These are phyloP conservation scores for Nomada ruficornis DNA, from an alignment of 2,888 invertebrate genomes.

Conservation along the genomic window DNA sequence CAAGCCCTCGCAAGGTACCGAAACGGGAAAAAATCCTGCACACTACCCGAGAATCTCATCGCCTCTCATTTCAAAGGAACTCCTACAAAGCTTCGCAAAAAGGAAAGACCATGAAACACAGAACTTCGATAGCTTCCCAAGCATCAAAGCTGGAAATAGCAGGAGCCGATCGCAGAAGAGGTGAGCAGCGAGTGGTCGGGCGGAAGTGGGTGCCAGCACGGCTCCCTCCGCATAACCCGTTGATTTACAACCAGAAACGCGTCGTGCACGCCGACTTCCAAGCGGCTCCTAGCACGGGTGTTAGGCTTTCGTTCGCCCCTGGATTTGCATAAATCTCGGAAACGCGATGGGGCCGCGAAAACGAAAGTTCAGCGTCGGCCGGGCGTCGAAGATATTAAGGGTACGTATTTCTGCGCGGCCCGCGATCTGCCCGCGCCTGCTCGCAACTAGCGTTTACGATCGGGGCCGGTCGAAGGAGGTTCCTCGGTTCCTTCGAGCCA, in stretches of 20 bases:
- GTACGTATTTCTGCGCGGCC: slow-evolving; percentile 41
- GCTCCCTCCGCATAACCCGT: slow-evolving; percentile 74
- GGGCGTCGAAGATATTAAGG: slow-evolving; percentile 54
- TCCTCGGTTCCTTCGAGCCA: slow-evolving; percentile 36
- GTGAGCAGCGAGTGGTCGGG: slow-evolving; percentile 49
- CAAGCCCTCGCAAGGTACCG: no score
- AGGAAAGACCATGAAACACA: neutral
- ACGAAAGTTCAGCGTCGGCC: slow-evolving; percentile 78
- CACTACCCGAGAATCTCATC: no score
- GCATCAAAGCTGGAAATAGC: neutral
- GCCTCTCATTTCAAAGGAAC: no score
- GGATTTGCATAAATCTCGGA: slow-evolving; percentile 81
- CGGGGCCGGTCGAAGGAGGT: slow-evolving; percentile 41
- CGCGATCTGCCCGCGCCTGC: neutral
- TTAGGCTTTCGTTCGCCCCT: slow-evolving; percentile 53
- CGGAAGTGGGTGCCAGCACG: slow-evolving; percentile 57
- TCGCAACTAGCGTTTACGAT: slow-evolving; percentile 56
- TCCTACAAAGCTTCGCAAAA: no score
- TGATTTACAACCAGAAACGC: slow-evolving; percentile 81
- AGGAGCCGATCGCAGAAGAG: neutral
- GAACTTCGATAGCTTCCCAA: neutral
- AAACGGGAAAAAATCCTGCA: no score
- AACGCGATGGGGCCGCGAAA: slow-evolving; percentile 77
- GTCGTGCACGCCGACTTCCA: slow-evolving; percentile 59
- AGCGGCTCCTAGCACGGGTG: slow-evolving; percentile 34